phyloP scores from a whole-genome alignment of 2,797 vertebrate species.

The Coilia nasus region DNA sequence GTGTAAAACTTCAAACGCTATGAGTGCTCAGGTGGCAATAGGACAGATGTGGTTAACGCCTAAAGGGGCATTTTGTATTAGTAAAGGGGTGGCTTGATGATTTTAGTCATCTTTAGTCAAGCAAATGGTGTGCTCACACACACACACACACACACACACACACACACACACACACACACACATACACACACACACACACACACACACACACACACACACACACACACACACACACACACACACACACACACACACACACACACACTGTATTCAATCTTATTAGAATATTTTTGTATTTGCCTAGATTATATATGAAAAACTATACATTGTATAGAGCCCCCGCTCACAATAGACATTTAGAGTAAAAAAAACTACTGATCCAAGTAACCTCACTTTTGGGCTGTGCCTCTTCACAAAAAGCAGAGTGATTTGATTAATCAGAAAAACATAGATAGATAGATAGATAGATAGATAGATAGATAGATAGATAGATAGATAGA shows the following conservation, averaged over 20 bases:
- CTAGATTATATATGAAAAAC: too few species aligned
- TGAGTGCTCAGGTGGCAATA: slow-evolving; percentile 6
- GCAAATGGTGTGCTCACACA: neutral
- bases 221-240: neutral
- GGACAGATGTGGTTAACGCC: slow-evolving; percentile 17
- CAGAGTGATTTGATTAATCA: neutral
- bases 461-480: neutral
- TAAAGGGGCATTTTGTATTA: neutral
- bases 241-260: neutral
- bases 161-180: neutral
- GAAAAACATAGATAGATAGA: neutral
- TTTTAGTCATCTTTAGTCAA: neutral
- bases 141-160: neutral
- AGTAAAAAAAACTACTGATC: neutral
- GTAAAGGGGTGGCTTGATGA: neutral
- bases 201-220: neutral
- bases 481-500: too few species aligned
- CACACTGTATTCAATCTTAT: neutral
- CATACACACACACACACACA: neutral
- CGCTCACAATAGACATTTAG: neutral
- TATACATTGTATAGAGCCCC: neutral
- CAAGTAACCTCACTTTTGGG: neutral
- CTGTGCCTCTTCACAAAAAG: neutral
- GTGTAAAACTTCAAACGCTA: slow-evolving; percentile 18
- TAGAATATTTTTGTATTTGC: neutral